These are phyloP conservation scores for Drosophila atripex DNA, from an alignment of 2,888 invertebrate genomes.

Conservation along the genomic window DNA sequence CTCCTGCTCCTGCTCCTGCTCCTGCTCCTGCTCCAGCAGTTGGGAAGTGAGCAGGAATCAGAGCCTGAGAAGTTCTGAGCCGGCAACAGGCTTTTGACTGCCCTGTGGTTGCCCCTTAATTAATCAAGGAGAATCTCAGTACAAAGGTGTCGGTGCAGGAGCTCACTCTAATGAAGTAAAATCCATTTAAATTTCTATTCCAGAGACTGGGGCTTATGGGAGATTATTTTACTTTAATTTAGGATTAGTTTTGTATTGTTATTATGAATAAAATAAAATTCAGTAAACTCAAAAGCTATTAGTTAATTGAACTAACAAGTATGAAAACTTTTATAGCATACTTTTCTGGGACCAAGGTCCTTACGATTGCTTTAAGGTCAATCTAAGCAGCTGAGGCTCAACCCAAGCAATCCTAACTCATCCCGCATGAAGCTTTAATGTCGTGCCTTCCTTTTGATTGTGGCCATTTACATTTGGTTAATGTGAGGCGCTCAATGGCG, in stretches of 20 bases:
- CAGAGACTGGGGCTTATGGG: neutral
- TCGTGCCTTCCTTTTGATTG: constrained; percentile 34
- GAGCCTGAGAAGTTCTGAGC: constrained; percentile 27
- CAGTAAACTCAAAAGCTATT: too few relatives aligned
- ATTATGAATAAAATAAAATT: too few relatives aligned
- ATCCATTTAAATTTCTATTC: neutral
- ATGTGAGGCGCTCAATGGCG: constrained; percentile 47
- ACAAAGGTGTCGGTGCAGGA: constrained; percentile 21
- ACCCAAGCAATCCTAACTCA: neutral
- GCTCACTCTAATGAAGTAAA: neutral
- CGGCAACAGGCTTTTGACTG: constrained; percentile 21
- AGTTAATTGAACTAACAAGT: too few relatives aligned
- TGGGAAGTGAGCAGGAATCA: constrained; percentile 20
- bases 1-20: neutral
- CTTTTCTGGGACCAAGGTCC: neutral
- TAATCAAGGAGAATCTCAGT: constrained; percentile 23
- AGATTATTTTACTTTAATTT: neutral
- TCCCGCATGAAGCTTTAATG: constrained; percentile 22
- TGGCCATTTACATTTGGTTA: constrained; percentile 50
- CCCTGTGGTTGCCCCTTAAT: constrained; percentile 25
- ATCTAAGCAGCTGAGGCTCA: neutral
- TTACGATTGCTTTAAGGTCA: constrained; percentile 1
- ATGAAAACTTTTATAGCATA: neutral
- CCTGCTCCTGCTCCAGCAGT: constrained; percentile 11
- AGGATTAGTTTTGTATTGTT: neutral